Evolutionary conservation across 1,140 invertebrate genomes (phyloP), one percentile per base, ranked within the genome.

Genomic region (Frieseomelitta varia): DNA sequence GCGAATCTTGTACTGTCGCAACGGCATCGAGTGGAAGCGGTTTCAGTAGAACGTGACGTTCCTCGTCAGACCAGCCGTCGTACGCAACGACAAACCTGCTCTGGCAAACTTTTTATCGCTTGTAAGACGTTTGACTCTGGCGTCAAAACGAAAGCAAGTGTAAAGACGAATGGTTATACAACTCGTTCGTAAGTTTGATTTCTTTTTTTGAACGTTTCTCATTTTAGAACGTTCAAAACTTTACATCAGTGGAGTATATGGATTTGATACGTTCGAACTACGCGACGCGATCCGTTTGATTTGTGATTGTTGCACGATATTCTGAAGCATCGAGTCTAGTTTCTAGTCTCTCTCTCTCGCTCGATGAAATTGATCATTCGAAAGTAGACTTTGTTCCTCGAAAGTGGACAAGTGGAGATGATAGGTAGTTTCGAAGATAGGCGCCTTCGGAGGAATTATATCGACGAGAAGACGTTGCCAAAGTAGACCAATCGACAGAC

Each of bases 381-480:
- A 58, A 6, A 24, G 56, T 11, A n/a, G 58, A 61, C 24, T 19
- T 15, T 56, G 15, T 19, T 19, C 55, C 55, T 56, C 55, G 58
- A 21, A 58, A 24, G 21, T 21, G 19, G 0, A 39, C 39, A n/a
- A n/a, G n/a, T n/a, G n/a, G n/a, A 8, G 39, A 8, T 47, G 39
- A 47, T 8, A 47, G 39, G 39, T 47, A 47, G 39, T 47, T 47
- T 47, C 8, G 39, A 47, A 8, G 47, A 15, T 21, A 17, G 39
- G 56, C 51, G 72, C 71, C 27, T 47, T n/a, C 21, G 4, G 34
- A 68, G n/a, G 65, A 55, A 67, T 19, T 53, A 58, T 63, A 63
- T 24, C 30, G 55, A 21, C 65, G 61, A 78, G 77, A 74, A 69
- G 81, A 69, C 69, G 65, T n/a, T 6, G 24, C 78, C 55, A 58